These are phyloP conservation scores for Dysdera silvatica DNA, from an alignment of 1,140 invertebrate species.

Conservation along the genomic window DNA sequence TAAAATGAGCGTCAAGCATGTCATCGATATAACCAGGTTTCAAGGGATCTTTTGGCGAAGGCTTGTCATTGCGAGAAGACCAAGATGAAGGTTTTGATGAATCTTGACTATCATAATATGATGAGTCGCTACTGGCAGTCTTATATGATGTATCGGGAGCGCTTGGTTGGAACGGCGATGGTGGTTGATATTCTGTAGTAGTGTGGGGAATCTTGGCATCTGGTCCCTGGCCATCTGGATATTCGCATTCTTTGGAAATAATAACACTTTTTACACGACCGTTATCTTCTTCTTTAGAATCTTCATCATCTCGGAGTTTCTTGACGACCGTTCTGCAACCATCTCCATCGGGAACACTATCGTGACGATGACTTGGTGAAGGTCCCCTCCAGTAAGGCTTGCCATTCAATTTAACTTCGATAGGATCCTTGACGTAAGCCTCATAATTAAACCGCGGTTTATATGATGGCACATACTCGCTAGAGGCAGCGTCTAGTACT, in stretches of 20 bases:
- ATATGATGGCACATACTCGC: conserved; percentile 5
- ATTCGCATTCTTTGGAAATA: conserved; percentile 27
- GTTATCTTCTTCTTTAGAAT: background rate
- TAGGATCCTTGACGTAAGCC: conserved; percentile 9
- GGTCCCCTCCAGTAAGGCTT: conserved; percentile 21
- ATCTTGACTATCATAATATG: conserved; percentile 4
- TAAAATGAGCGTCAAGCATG: conserved; percentile 22
- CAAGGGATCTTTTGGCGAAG: conserved; percentile 7
- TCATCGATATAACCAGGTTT: conserved; percentile 19
- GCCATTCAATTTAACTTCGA: conserved; percentile 17
- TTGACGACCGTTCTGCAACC: conserved; percentile 26
- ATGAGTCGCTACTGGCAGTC: background rate
- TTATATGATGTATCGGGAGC: background rate
- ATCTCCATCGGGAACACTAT: conserved; percentile 14
- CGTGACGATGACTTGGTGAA: conserved; percentile 2
- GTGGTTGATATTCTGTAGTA: background rate
- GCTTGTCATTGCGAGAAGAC: background rate
- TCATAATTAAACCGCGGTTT: conserved; percentile 20
- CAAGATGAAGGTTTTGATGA: background rate
- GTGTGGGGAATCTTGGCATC: conserved; percentile 17
- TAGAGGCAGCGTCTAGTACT: conserved; percentile 5
- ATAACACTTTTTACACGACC: conserved; percentile 13
- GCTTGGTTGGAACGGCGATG: background rate
- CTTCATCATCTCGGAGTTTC: conserved; percentile 13
- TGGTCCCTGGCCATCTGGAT: conserved; percentile 12